Evolutionary conservation across 2,888 invertebrate species (phyloP).

Genomic region (Pristionchus mayeri): DNA sequence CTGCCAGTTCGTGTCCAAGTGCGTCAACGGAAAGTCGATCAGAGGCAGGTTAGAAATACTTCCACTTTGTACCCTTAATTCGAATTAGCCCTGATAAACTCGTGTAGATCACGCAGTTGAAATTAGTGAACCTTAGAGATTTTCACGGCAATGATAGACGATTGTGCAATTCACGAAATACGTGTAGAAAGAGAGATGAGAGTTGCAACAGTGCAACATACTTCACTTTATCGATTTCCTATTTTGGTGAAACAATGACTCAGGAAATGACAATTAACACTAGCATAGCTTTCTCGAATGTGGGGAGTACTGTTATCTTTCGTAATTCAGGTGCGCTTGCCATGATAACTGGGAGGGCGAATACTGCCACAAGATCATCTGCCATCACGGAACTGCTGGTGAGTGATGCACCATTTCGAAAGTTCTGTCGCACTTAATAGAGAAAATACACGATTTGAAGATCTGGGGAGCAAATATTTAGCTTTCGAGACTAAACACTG

Average conservation of each 20-base stretch:
- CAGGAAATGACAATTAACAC: too few relatives aligned
- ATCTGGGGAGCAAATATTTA: not conserved
- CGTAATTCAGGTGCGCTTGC: conserved; percentile 66
- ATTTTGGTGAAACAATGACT: too few relatives aligned
- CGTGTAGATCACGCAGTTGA: not conserved
- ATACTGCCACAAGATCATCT: conserved; percentile 71
- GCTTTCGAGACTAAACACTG: not conserved
- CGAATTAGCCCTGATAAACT: not conserved
- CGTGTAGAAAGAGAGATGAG: too few relatives aligned
- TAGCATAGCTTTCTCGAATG: too few relatives aligned
- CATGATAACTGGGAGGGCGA: conserved; percentile 70
- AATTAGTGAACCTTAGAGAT: too few relatives aligned
- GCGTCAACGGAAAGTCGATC: conserved; percentile 64
- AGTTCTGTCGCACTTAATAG: not conserved
- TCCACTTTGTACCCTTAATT: not conserved
- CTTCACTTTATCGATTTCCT: too few relatives aligned
- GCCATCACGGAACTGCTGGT: conserved; percentile 70
- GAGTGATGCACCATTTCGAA: not conserved
- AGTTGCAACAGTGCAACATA: too few relatives aligned
- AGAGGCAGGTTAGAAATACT: conserved; percentile 61
- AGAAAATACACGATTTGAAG: not conserved
- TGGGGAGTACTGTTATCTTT: too few relatives aligned
- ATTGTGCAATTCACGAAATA: too few relatives aligned
- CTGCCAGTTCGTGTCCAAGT: conserved; percentile 71
- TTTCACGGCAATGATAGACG: too few relatives aligned